Conservation (phyloP, 2,113 vertebrate genomes). For the Gambusia holbrooki region DNA sequence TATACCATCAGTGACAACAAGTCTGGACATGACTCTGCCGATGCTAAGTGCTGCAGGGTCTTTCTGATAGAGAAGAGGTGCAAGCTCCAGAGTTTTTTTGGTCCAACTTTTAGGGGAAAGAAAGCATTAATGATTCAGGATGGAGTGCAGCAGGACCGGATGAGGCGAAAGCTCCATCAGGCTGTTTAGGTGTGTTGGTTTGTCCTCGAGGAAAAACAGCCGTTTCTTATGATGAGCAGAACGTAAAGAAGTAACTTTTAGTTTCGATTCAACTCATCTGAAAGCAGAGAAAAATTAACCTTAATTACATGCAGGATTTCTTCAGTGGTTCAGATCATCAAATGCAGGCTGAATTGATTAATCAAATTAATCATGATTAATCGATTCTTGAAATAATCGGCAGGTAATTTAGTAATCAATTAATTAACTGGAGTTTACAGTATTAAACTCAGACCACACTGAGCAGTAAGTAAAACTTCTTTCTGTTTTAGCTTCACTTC, state of each 20-base stretch:
- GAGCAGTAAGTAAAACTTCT: no score
- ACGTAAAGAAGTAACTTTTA: neutral
- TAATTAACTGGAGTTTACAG: no score
- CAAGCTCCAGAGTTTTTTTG: constrained; percentile 35
- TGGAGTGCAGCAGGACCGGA: constrained; percentile 17
- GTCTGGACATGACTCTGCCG: constrained; percentile 19
- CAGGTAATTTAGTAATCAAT: no score
- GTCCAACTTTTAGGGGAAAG: constrained; percentile 33
- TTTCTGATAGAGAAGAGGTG: constrained; percentile 44
- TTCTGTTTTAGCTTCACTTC: no score
- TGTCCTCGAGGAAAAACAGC: constrained; percentile 22
- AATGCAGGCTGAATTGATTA: no score
- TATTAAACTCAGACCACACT: no score
- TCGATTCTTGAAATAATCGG: no score
- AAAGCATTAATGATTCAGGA: constrained; percentile 63
- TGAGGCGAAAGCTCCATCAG: constrained; percentile 21
- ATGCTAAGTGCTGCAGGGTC: constrained; percentile 55
- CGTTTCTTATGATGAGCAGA: neutral
- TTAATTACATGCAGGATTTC: neutral
- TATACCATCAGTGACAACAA: constrained; percentile 56
- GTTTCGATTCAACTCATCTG: no score
- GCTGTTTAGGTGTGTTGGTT: constrained; percentile 17
- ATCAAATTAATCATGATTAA: no score
- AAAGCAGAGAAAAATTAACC: no score
- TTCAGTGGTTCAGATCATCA: no score